Percentiles rank a stretch among this genome's conserved stretches.
phyloP scores from a whole-genome alignment of 2,797 vertebrate species.

The Pogonophryne albipinna region DNA sequence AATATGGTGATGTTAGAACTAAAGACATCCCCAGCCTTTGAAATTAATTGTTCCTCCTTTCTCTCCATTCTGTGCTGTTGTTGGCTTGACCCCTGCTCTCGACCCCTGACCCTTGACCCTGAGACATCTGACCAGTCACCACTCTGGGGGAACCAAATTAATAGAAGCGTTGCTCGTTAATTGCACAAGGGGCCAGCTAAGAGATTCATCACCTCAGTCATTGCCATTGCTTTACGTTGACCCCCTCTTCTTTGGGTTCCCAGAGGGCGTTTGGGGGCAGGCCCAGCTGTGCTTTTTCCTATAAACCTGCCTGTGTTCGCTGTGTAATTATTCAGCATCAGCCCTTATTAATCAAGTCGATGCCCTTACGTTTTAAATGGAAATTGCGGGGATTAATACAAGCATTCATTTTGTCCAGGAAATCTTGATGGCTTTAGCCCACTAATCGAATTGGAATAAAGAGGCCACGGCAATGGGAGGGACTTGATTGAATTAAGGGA shows the following conservation, averaged over 20 bases:
- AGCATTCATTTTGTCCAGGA: constrained; percentile 99
- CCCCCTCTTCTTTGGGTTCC: constrained; percentile 86
- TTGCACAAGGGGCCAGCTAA: constrained; percentile 98
- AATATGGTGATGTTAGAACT: constrained; percentile 7
- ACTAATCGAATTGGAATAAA: constrained; percentile 99
- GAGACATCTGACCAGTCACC: constrained; percentile 98
- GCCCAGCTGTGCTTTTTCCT: constrained; percentile 96
- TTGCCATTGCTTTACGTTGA: constrained; percentile 99
- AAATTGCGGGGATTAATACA: constrained; percentile 99
- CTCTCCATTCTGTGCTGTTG: constrained; percentile 75
- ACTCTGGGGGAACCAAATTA: constrained; percentile 98
- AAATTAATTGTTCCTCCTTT: constrained; percentile 70
- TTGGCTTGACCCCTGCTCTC: constrained; percentile 94
- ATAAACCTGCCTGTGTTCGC: constrained; percentile 91
- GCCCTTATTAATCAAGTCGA: constrained; percentile 99
- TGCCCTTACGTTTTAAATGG: constrained; percentile 99
- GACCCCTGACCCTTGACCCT: constrained; percentile 95
- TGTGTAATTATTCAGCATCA: constrained; percentile 99
- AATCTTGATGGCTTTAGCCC: constrained; percentile 99
- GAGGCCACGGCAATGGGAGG: constrained; percentile 91
- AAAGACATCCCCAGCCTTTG: constrained; percentile 51
- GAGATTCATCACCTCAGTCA: constrained; percentile 99
- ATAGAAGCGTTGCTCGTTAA: constrained; percentile 98
- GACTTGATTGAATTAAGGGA: constrained; percentile 97
- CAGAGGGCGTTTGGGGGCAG: constrained; percentile 94